Base-by-base conservation (phyloP, 2,113 vertebrate genomes). In the Lepidothrix coronata region DNA sequence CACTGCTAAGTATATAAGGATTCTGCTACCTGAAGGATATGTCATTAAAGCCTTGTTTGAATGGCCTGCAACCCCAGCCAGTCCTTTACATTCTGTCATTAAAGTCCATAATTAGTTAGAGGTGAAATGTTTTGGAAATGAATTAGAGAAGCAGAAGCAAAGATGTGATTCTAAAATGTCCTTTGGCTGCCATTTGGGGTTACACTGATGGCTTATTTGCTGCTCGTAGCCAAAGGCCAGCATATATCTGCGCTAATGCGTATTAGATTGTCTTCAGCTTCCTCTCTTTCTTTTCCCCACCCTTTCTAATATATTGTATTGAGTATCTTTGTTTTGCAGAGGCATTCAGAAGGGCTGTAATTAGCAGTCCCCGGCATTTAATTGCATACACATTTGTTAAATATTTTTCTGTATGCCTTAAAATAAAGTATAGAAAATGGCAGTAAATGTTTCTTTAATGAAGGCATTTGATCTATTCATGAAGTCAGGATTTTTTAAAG, bases 381-480 rank as follows among this genome's bases (percentile, higher is more conserved):
- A 97, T 94, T 96, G 95, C 88, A 96, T 92, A 91, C 94, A 94
- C 62, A 89, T 94, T 96, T 97, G 91, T 97, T 96, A 96, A 96
- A 93, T 97, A 96, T 93, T 95, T 97, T 96, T 96, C 85, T 97
- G 92, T 97, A 96, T 96, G 91, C 87, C 95, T 93, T 95, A 95
- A 96, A 97, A 97, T 97, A 97, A 97, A 97, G 91, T 96, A 79
- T 96, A 94, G 95, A 96, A 97, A 95, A 95, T 89, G 83, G 63
- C 87, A 93, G 91, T 91, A 81, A 90, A 73, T 58, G 85, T 97
- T 97, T 97, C 89, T 93, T 95, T 94, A 87, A 95, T 96, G 86
- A 95, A 95, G 85, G 94, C 62, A 94, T 68, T 95, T 88, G 92
- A 93, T 96, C 96, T 95, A 93, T 94, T 96, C 85, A 96, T 62